Evolutionary conservation across 2,113 vertebrate genomes (phyloP), one percentile per base, ranked within the genome.

Genomic region (Grallaria varia): DNA sequence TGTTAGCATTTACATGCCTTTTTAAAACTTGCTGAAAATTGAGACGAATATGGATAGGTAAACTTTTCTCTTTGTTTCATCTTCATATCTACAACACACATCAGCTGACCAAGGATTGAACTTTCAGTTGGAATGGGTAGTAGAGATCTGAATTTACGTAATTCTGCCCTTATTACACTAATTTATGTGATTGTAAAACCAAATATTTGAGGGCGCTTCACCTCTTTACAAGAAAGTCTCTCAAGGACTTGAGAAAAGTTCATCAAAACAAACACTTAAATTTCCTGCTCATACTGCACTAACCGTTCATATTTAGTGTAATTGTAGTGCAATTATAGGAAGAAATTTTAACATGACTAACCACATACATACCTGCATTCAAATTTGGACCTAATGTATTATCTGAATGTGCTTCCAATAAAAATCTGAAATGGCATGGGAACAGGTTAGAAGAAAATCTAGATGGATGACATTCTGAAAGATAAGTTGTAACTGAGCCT

Each of bases 101-200:
- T 11, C 8, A 74, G 7, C 9, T 77, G 63, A 47, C 18, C 31
- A 80, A 72, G 7, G 35, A 79, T 3, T 35, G 6, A 81, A 8
- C 0, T 40, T 7, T 74, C 25, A 67, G 5, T 2, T 71, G 14
- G 22, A 2, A 50, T 42, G 9, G 4, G 7, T 55, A 50, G 7
- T 20, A 42, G 21, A 64, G 9, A 12, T 18, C 18, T 35, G 39
- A 84, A 49, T 75, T 81, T 59, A 44, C 31, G n/a, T 67, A 1
- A 31, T 73, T 64, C 17, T 67, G n/a, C 27, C 4, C 6, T 67
- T 73, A 24, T 31, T 71, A 83, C 27, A 37, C 18, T 47, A 77
- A 64, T 14, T 63, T 27, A 60, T 3, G 0, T 45, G 15, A 75
- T 2, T 67, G 20, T 31, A 22, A 47, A 31, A 67, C 1, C 27